phyloP scores from a whole-genome alignment of 2,113 vertebrate genomes.

The Leptobrachium ailaonicum region DNA sequence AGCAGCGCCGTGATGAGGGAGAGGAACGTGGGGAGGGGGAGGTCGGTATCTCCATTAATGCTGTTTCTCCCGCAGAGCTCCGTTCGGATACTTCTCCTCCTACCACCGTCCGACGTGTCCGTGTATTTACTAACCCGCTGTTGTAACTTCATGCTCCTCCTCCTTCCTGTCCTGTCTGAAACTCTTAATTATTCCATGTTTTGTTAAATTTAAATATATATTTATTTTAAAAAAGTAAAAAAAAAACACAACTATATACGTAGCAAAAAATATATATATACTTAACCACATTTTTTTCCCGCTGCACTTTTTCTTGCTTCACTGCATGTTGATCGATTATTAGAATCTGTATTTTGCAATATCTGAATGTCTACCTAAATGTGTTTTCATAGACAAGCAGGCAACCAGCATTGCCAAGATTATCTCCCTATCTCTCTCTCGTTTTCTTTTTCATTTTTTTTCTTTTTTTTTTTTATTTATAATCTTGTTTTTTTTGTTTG shows the following conservation, averaged over 20 bases:
- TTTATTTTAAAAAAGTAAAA: conserved; percentile 5
- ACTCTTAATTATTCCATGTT: conserved; percentile 15
- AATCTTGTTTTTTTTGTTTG: conserved; percentile 56
- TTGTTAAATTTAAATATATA: background rate
- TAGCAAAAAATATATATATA: too few species aligned
- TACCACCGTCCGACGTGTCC: conserved; percentile 36
- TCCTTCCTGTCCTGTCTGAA: conserved; percentile 45
- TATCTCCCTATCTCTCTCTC: conserved; percentile 60
- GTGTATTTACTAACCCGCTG: conserved; percentile 43
- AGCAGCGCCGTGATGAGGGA: background rate
- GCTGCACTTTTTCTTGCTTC: conserved; percentile 48
- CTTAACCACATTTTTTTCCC: conserved; percentile 14
- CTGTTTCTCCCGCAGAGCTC: background rate
- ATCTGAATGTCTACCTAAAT: conserved; percentile 78
- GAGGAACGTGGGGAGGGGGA: background rate
- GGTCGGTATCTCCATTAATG: background rate
- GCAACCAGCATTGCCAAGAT: conserved; percentile 96
- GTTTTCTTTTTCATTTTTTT: conserved; percentile 56
- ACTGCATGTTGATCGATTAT: conserved; percentile 57
- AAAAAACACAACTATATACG: conserved; percentile 35
- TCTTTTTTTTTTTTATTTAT: conserved; percentile 61
- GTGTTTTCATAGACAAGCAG: conserved; percentile 96
- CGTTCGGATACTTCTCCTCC: conserved; percentile 17
- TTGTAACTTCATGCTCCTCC: conserved; percentile 32
- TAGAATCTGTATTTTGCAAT: conserved; percentile 58